Base-by-base conservation (phyloP, 2,888 invertebrate genomes). In the Polydesmus complanatus region DNA sequence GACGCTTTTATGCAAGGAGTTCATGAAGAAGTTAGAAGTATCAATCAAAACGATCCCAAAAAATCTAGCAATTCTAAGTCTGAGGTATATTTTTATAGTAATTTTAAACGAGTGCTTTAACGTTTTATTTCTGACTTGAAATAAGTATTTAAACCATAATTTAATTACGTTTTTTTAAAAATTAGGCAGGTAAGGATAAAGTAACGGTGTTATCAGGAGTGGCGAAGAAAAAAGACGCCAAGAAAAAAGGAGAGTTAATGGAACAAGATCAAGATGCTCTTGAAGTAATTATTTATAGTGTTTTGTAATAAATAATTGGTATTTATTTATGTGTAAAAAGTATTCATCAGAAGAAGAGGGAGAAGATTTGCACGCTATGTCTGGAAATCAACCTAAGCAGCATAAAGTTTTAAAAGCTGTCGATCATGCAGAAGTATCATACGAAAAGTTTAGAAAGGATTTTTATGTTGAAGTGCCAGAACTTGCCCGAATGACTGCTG, bases 401-500 rank as follows among this genome's bases (percentile, higher is more conserved):
- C 86, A 86, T 56, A 88, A 96, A 72, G 95, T 96, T 69, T 74
- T 96, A 64, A 88, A 90, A 1, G 91, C 91, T 77, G 88, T 92
- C n/a, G 91, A 92, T 73, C 92, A 93, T 68, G 80, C 85, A 3
- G 82, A 83, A 60, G 85, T 98, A 22, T 82, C 86, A 60, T 99
- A 98, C 74, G 81, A 85, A 62, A 75, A 88, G 0, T 97, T 93
- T 73, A 83, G 92, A 63, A 98, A 97, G 75, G 83, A 88, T 66
- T 99, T 99, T 73, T 99, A 99, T 73, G 90, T 94, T 1, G 98
- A 99, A 80, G 94, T 87, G 1, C 96, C 90, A 54, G 98, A 99
- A 76, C 81, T 99, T 65, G 81, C 89, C 0, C 83, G 85, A 69
- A 93, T 98, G 95, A 87, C 90, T 0, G 72, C 81, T 26, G 87